Evolutionary conservation across 1,140 invertebrate genomes (phyloP).

Genomic region (Eupristina koningsbergeri): DNA sequence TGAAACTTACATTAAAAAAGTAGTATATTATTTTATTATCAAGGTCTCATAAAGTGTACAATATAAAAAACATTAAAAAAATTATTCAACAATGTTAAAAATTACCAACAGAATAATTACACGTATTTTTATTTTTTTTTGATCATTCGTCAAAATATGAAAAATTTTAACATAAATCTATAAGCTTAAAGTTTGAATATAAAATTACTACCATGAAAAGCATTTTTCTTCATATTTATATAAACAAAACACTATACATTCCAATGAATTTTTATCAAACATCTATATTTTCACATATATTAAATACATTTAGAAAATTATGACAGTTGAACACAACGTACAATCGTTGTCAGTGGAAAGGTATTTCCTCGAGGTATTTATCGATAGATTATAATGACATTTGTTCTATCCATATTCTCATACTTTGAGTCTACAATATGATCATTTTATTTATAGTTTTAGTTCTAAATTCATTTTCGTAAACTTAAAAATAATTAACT

Average conservation of each 20-base stretch:
- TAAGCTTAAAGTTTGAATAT: background rate
- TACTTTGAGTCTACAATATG: background rate
- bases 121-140: no score
- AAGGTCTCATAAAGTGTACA: no score
- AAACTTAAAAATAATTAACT: background rate
- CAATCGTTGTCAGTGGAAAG: constrained; percentile 52
- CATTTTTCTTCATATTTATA: constrained; percentile 18
- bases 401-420: background rate
- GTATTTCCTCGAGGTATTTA: constrained; percentile 51
- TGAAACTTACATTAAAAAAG: background rate
- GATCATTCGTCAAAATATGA: background rate
- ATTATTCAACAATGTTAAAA: no score
- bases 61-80: no score
- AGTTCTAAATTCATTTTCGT: background rate
- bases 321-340: constrained; percentile 39
- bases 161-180: background rate
- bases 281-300: background rate
- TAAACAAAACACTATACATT: constrained; percentile 2
- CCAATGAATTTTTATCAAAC: constrained; percentile 1
- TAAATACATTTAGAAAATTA: constrained; percentile 22
- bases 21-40: no score
- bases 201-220: constrained; percentile 17
- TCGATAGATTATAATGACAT: constrained; percentile 36
- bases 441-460: background rate
- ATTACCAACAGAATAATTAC: no score